Evolutionary conservation across 2,888 invertebrate species (phyloP).

Genomic region (Nesidiocoris tenuis): DNA sequence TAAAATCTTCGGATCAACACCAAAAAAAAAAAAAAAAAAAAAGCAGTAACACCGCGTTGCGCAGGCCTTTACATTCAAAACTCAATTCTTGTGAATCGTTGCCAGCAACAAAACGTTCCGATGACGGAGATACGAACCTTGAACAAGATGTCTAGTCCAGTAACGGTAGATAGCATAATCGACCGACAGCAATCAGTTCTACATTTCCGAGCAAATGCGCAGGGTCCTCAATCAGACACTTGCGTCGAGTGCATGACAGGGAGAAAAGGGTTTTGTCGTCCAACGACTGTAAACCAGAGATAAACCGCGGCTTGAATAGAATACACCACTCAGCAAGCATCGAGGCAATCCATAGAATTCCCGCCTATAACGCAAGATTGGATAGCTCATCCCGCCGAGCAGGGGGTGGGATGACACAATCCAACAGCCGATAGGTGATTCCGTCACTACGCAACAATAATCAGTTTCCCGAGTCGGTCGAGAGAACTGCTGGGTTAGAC

Average conservation of each 20-base stretch:
- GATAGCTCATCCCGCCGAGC: neutral
- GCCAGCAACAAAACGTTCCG: too few relatives aligned
- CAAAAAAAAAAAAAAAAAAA: too few relatives aligned
- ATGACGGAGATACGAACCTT: too few relatives aligned
- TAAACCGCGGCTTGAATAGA: neutral
- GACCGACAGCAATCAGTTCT: too few relatives aligned
- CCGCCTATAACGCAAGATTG: neutral
- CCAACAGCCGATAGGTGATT: neutral
- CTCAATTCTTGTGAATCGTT: too few relatives aligned
- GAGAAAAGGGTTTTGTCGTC: neutral
- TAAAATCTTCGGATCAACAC: too few relatives aligned
- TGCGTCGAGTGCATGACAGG: neutral
- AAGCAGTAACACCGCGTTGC: too few relatives aligned
- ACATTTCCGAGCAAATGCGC: too few relatives aligned
- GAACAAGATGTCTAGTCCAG: too few relatives aligned
- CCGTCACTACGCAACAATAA: neutral
- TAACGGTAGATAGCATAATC: too few relatives aligned
- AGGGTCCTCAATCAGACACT: neutral
- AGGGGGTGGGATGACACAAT: neutral
- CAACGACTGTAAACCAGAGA: neutral
- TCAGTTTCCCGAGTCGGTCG: neutral
- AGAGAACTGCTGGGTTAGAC: neutral
- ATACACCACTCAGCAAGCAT: neutral
- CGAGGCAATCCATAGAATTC: neutral
- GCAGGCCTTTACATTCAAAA: too few relatives aligned